phyloP scores from a whole-genome alignment of 2,888 invertebrate species.

The Synergus itoensis region DNA sequence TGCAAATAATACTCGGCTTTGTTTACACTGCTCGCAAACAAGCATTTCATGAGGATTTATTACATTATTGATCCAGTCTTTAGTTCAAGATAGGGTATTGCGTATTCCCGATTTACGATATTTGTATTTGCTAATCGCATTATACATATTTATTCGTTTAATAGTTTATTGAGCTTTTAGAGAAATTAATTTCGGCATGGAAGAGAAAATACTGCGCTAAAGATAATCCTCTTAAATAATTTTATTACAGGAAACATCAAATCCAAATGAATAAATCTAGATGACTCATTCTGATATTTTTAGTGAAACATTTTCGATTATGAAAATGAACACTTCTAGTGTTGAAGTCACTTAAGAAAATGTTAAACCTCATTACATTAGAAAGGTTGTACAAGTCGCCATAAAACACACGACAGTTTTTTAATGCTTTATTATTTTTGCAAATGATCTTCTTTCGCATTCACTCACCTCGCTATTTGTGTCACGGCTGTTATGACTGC shows the following conservation, averaged over 20 bases:
- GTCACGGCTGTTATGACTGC: constrained; percentile 24
- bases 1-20: constrained; percentile 8
- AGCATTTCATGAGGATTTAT: constrained; percentile 15
- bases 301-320: too few relatives aligned
- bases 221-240: background rate
- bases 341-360: too few relatives aligned
- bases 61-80: constrained; percentile 26
- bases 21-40: constrained; percentile 17
- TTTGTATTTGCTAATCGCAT: constrained; percentile 29
- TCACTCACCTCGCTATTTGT: constrained; percentile 25
- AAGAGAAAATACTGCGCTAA: background rate
- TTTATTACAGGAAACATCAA: background rate
- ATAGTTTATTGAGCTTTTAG: constrained; percentile 25
- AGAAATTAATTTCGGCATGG: background rate
- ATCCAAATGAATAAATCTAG: too few relatives aligned
- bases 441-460: constrained; percentile 28
- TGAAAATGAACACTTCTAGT: too few relatives aligned
- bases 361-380: too few relatives aligned
- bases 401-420: constrained; percentile 25
- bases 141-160: background rate
- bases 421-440: constrained; percentile 26
- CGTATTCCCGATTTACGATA: constrained; percentile 12
- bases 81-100: constrained; percentile 1
- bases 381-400: background rate
- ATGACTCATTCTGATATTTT: too few relatives aligned